phyloP scores from a whole-genome alignment of 2,888 invertebrate genomes.

The Callimorpha dominula region DNA sequence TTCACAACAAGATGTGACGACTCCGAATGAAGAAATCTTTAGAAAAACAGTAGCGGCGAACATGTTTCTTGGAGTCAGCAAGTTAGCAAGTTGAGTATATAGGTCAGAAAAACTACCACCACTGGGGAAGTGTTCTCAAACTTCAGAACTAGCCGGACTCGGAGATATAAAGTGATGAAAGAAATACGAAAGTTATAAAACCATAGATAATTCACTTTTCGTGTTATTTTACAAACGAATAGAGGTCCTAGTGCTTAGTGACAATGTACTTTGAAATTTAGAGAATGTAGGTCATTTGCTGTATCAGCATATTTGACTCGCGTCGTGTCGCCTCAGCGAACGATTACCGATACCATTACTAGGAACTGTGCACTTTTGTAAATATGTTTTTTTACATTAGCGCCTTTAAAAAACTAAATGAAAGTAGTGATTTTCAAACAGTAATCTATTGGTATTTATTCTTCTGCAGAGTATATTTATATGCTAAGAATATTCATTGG shows the following conservation, averaged over 20 bases:
- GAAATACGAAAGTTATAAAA: background rate
- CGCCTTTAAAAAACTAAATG: no score
- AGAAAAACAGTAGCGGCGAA: background rate
- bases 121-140: background rate
- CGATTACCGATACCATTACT: constrained; percentile 3
- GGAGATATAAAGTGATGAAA: background rate
- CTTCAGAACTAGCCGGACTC: background rate
- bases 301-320: background rate
- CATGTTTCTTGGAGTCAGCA: no score
- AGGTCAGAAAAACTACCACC: background rate
- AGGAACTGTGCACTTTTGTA: no score
- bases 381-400: no score
- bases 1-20: background rate
- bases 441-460: no score
- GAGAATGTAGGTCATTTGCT: no score
- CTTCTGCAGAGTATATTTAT: no score
- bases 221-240: background rate
- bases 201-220: no score
- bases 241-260: background rate
- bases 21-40: background rate
- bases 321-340: background rate
- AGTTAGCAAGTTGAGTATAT: background rate
- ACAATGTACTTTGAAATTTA: background rate
- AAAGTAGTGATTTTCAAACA: no score
- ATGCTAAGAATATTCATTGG: no score